Evolutionary conservation across 1,140 invertebrate genomes (phyloP).

Genomic region (Brachionus plicatilis): DNA sequence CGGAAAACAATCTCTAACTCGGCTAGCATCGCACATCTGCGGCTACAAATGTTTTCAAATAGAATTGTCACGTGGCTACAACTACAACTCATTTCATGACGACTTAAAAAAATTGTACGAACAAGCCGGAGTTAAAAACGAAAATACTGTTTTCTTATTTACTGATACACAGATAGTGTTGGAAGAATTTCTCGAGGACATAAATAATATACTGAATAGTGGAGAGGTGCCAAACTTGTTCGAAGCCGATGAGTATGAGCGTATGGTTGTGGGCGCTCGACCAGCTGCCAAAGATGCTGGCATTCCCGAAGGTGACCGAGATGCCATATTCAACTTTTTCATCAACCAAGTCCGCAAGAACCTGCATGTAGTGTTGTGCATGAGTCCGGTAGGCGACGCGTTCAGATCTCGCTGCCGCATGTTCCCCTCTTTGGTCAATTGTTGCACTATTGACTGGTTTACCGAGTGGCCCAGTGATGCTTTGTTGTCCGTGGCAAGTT

Average conservation of each 20-base stretch:
- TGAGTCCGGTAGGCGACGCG: conserved; percentile 64
- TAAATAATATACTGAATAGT: conserved; percentile 70
- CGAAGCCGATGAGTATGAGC: conserved; percentile 75
- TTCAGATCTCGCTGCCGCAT: conserved; percentile 64
- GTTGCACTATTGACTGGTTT: conserved; percentile 60
- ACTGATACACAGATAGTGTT: conserved; percentile 63
- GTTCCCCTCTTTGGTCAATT: conserved; percentile 58
- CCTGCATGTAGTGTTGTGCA: conserved; percentile 56
- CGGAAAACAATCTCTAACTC: conserved; percentile 57
- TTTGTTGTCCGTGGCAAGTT: conserved; percentile 60
- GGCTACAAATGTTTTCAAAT: conserved; percentile 73
- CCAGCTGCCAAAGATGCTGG: conserved; percentile 67
- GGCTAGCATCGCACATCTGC: conserved; percentile 54
- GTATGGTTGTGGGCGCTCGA: conserved; percentile 66
- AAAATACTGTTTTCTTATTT: conserved; percentile 56
- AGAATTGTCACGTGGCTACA: conserved; percentile 74
- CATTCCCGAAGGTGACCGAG: conserved; percentile 64
- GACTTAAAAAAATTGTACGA: conserved; percentile 69
- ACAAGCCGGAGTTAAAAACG: conserved; percentile 52
- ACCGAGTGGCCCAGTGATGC: conserved; percentile 60
- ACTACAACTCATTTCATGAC: conserved; percentile 70
- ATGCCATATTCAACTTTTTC: conserved; percentile 65
- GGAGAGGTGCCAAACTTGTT: conserved; percentile 56
- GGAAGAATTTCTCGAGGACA: conserved; percentile 77
- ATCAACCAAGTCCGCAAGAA: conserved; percentile 57